Conservation (phyloP, 2,888 invertebrate genomes). For the Lasioglossum morio region DNA sequence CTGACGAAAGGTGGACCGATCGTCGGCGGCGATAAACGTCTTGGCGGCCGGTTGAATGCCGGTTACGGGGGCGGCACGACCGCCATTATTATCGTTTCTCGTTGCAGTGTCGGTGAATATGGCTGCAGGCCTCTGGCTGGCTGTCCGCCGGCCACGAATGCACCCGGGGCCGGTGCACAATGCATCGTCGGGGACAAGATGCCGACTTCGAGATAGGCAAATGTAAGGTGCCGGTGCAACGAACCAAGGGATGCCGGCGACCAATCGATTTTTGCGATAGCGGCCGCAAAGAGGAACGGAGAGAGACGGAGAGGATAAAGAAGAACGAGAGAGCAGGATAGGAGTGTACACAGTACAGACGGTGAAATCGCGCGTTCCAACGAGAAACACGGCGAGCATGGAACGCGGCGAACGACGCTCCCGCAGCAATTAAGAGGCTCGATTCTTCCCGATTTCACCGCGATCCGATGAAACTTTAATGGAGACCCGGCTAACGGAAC, state of each 20-base stretch:
- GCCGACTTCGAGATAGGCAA: constrained; percentile 64
- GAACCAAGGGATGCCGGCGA: constrained; percentile 50
- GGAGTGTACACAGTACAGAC: not conserved
- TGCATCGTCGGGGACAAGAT: constrained; percentile 60
- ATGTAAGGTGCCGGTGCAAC: constrained; percentile 61
- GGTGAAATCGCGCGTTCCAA: constrained; percentile 26
- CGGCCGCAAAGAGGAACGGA: constrained; percentile 11
- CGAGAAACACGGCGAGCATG: not conserved
- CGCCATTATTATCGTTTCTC: constrained; percentile 67
- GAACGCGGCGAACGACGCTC: constrained; percentile 10
- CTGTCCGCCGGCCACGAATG: constrained; percentile 52
- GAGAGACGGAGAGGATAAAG: not conserved
- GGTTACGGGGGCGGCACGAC: constrained; percentile 57
- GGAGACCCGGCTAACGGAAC: constrained; percentile 21
- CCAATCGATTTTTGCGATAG: constrained; percentile 58
- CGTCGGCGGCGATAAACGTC: constrained; percentile 57
- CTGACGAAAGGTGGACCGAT: constrained; percentile 60
- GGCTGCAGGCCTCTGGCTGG: constrained; percentile 45
- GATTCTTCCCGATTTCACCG: constrained; percentile 23
- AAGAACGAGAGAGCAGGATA: not conserved
- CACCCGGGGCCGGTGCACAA: constrained; percentile 51
- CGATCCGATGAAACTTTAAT: constrained; percentile 14
- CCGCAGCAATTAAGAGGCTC: constrained; percentile 25
- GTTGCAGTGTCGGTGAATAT: constrained; percentile 59
- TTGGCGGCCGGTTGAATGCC: constrained; percentile 57